A percentile compares a stretch with the other conserved stretches of the same genome.
Conservation (phyloP, 1,140 invertebrate genomes). For the Ooceraea biroi region DNA sequence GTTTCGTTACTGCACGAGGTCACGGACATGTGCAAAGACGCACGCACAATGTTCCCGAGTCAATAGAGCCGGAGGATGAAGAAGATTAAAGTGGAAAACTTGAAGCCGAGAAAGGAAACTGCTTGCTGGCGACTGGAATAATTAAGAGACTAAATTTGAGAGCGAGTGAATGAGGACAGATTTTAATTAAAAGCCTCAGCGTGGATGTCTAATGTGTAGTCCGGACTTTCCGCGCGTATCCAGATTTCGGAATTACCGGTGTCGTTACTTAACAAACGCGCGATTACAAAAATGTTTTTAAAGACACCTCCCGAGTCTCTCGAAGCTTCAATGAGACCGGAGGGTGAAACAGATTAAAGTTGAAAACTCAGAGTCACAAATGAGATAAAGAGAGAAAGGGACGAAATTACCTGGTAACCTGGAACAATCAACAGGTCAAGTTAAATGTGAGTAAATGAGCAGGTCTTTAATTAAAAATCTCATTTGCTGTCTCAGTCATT, state of each 20-base stretch:
- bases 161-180: conserved; percentile 35
- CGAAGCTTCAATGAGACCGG: neutral
- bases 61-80: conserved; percentile 33
- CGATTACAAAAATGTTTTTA: conserved; percentile 27
- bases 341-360: conserved; percentile 28
- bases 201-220: neutral
- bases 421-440: conserved; percentile 30
- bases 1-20: conserved; percentile 29
- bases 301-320: neutral
- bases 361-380: conserved; percentile 6
- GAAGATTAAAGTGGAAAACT: conserved; percentile 45
- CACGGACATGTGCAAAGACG: conserved; percentile 23
- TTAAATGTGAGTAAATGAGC: conserved; percentile 12
- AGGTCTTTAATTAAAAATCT: conserved; percentile 55
- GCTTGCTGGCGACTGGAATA: conserved; percentile 24
- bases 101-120: conserved; percentile 11
- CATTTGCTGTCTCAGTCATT: neutral
- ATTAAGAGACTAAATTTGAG: conserved; percentile 52
- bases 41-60: conserved; percentile 24
- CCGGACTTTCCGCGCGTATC: neutral
- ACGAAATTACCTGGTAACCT: neutral
- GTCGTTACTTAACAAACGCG: neutral
- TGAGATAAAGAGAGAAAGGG: too few species aligned
- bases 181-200: conserved; percentile 50
- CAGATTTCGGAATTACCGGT: neutral